phyloP scores from a whole-genome alignment of 2,113 vertebrate species.

The Ornithorhynchus anatinus region DNA sequence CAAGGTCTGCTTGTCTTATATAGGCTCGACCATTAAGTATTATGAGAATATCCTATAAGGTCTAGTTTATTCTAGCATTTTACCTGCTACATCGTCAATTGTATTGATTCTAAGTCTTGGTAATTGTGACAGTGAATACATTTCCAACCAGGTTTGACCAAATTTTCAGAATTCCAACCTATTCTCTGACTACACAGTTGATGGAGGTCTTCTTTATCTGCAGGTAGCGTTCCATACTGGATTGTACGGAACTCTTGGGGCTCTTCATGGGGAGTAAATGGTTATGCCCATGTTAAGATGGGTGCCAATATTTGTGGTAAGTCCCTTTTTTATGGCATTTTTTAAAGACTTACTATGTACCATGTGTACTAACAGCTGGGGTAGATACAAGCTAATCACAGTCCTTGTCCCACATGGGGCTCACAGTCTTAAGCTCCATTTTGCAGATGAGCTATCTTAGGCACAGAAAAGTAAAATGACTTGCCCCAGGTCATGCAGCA shows the following conservation, averaged over 20 bases:
- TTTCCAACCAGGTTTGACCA: background rate
- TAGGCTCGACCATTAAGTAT: background rate
- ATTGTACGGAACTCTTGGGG: constrained; percentile 95
- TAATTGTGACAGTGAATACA: background rate
- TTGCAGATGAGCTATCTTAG: too few relatives aligned
- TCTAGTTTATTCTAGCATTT: background rate
- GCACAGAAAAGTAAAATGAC: too few relatives aligned
- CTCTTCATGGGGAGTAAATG: constrained; percentile 81
- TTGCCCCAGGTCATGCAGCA: too few relatives aligned
- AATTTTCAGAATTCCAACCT: background rate
- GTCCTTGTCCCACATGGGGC: too few relatives aligned
- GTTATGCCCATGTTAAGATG: constrained; percentile 88
- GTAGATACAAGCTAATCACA: too few relatives aligned
- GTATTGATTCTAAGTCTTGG: background rate
- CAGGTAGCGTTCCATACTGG: constrained; percentile 86
- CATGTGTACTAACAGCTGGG: too few relatives aligned
- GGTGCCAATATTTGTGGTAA: constrained; percentile 87
- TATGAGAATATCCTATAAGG: background rate
- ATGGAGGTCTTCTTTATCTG: constrained; percentile 17
- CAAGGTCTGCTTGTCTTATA: too few relatives aligned
- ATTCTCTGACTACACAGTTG: too few relatives aligned
- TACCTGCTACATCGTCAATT: background rate
- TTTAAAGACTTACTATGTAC: too few relatives aligned
- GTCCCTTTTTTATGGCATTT: constrained; percentile 36
- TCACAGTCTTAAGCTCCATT: too few relatives aligned